Evolutionary conservation across 2,797 vertebrate genomes (phyloP), one percentile per base, ranked within the genome.

Genomic region (Galagoides demidoff): DNA sequence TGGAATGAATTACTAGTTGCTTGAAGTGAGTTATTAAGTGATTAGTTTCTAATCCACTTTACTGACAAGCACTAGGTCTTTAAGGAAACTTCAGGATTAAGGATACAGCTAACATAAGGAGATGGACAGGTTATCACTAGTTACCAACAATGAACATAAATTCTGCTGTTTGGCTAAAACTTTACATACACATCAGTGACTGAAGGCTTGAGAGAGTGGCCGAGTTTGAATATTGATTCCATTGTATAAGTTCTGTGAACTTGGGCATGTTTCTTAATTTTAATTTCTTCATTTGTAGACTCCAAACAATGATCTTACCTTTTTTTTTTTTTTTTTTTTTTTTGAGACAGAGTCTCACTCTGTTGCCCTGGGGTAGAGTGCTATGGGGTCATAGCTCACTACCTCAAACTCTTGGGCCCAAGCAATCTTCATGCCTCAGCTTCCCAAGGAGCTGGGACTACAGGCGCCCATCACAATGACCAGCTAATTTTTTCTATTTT

Each of bases 1-100:
- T 37, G 22, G 29, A 66, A 93, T 78, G 39, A 89, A 45, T 90
- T 76, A 73, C 74, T 49, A 92, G 74, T 96, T 91, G 13, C 63
- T 64, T 22, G 16, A 68, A 63, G 16, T 2, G 4, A 43, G 10
- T 81, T 86, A 81, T 82, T 70, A 76, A 76, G 27, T 49, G 23
- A 23, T 85, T 76, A 76, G n/a, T 82, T 77, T 85, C 9, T 45
- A 64, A 93, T 37, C 19, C 68, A 22, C 61, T 91, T 76, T 77
- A 52, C 59, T 39, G 64, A 76, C 37, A 92, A 70, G 74, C 23
- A 64, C 20, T 34, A 64, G 20, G 37, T 81, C 39, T 96, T 45
- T 39, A 70, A 96, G 52, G 78, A 73, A 70, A 19, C 3, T 25
- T 57, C 7, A 7, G 8, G 27, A 27, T 34, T 71, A 63, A 90